These are phyloP conservation scores for Malacoctenus gilli DNA, from an alignment of 2,797 vertebrate genomes.

Conservation along the genomic window DNA sequence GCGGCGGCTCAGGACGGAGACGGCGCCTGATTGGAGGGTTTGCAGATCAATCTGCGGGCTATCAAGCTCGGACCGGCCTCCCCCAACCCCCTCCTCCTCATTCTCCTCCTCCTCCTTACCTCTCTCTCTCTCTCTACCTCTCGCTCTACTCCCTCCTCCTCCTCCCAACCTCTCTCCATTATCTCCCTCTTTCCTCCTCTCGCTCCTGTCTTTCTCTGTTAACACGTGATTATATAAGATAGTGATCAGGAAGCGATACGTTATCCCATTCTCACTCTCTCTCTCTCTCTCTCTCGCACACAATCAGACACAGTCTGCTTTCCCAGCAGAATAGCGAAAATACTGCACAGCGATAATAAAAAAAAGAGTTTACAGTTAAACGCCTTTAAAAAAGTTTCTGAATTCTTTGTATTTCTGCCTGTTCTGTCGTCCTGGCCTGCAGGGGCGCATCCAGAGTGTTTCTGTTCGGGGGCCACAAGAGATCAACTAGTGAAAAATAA, in stretches of 20 bases:
- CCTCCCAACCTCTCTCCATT: constrained; percentile 43
- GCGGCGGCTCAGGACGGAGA: constrained; percentile 75
- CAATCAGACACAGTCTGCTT: neutral
- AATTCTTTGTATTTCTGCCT: neutral
- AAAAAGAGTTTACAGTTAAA: neutral
- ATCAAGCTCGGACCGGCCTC: constrained; percentile 61
- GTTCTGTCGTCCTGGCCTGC: neutral
- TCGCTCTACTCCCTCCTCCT: constrained; percentile 32
- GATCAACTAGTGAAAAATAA: too few relatives aligned
- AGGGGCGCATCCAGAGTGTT: neutral
- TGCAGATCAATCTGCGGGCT: constrained; percentile 57
- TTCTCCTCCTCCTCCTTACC: constrained; percentile 42
- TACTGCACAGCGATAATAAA: neutral
- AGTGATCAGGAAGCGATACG: constrained; percentile 69
- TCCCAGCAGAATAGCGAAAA: constrained; percentile 37
- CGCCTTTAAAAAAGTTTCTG: neutral
- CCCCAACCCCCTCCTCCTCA: constrained; percentile 9
- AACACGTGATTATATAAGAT: constrained; percentile 77
- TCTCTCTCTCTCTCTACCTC: constrained; percentile 60
- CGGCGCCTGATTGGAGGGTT: constrained; percentile 83
- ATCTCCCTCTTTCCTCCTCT: constrained; percentile 43
- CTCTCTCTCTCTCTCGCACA: neutral
- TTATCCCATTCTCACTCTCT: constrained; percentile 52
- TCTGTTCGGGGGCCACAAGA: too few relatives aligned
- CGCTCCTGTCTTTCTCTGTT: constrained; percentile 63